Conservation (phyloP, 1,140 invertebrate species). For the Hyphantria cunea region DNA sequence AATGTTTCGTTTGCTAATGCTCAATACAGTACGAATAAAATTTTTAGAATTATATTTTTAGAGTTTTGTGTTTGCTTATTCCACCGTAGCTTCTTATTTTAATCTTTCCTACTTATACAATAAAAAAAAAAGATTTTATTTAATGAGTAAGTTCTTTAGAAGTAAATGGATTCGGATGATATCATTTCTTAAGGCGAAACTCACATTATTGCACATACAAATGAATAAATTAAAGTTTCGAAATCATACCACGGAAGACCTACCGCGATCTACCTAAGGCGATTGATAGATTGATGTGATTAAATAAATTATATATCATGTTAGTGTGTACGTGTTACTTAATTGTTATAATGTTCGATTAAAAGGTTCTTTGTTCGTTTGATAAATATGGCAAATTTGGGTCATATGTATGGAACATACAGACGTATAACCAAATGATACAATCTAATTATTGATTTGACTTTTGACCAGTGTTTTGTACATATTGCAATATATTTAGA, state of each 20-base stretch:
- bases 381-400: constrained; percentile 26
- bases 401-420: constrained; percentile 26
- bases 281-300: constrained; percentile 27
- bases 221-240: not conserved
- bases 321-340: constrained; percentile 13
- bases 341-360: constrained; percentile 27
- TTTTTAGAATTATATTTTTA: too few relatives aligned
- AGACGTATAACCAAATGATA: not conserved
- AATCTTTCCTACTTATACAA: too few relatives aligned
- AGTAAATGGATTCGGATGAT: too few relatives aligned
- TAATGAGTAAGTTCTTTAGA: not conserved
- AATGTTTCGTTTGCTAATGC: too few relatives aligned
- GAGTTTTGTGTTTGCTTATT: too few relatives aligned
- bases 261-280: not conserved
- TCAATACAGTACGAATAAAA: too few relatives aligned
- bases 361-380: constrained; percentile 36
- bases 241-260: constrained; percentile 1
- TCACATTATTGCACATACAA: too few relatives aligned
- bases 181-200: too few relatives aligned
- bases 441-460: constrained; percentile 14
- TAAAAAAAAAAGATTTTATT: not conserved
- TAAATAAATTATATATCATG: constrained; percentile 28
- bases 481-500: not conserved
- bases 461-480: not conserved
- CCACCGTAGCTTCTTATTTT: too few relatives aligned